These are phyloP conservation scores for Pseudochirops corinnae DNA, from an alignment of 2,797 vertebrate genomes.

Conservation along the genomic window DNA sequence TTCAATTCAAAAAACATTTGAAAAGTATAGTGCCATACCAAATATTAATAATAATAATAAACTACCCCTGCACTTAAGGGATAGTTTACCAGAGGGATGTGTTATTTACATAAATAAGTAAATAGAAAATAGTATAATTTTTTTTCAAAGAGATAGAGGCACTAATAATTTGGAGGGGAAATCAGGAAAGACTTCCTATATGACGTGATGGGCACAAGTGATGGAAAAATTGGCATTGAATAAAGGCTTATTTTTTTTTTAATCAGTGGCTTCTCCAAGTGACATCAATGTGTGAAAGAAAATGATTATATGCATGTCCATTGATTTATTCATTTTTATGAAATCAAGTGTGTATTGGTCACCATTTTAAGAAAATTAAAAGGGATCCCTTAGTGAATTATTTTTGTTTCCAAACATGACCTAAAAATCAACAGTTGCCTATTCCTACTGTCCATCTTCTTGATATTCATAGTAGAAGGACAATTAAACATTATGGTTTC, in stretches of 20 bases:
- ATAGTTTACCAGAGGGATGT: not conserved
- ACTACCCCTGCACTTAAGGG: not conserved
- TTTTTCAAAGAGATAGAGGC: not conserved
- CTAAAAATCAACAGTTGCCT: slow-evolving; percentile 8
- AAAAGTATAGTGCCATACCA: not conserved
- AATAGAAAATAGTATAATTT: not conserved
- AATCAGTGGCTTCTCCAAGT: not conserved
- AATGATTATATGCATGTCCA: not conserved
- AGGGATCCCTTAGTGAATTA: not conserved
- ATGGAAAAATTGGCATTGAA: not conserved
- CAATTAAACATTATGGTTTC: not conserved
- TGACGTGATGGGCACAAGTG: not conserved
- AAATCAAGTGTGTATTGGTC: not conserved
- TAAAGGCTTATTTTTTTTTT: not conserved
- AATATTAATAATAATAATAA: not conserved
- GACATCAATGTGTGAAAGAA: not conserved
- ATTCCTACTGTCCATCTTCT: slow-evolving; percentile 56
- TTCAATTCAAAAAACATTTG: not conserved
- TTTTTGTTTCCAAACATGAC: slow-evolving; percentile 30
- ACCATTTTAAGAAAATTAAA: not conserved
- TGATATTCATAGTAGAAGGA: not conserved
- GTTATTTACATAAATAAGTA: not conserved
- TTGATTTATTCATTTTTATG: not conserved
- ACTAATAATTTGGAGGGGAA: not conserved
- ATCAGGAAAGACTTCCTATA: not conserved